Evolutionary conservation across 2,113 vertebrate genomes (phyloP), one percentile per base, ranked within the genome.

Genomic region (Cisticola juncidis): DNA sequence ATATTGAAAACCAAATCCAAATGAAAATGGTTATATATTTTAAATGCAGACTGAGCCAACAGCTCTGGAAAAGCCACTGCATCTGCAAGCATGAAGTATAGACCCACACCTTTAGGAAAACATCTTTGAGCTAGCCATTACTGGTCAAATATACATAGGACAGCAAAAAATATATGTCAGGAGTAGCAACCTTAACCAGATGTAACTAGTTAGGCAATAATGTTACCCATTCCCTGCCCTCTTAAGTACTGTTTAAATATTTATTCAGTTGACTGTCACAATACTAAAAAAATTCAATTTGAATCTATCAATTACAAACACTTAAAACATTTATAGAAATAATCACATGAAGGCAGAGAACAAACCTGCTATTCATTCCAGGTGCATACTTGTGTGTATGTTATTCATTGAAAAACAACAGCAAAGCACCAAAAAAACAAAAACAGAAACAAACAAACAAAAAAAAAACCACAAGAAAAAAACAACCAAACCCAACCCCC

Each of bases 121-220:
- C 12, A 42, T 18, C 18, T 17, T 35, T 1, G 2, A 90, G 14
- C 31, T 54, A n/a, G 53, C 40, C 0, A 0, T 53, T 61, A 24
- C 18, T 47, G 33, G 20, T 62, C 29, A 92, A 50, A 51, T 29
- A 51, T 2, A 68, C 5, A 1, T 2, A 62, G 14, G 81, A 44
- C 11, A 50, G n/a, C 69, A 81, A 47, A 47, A 77, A 36, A 36
- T 29, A 18, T 10, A 40, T 3, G 8, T 62, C 57, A 64, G 57
- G 19, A 79, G n/a, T n/a, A 83, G 66, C 44, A 76, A 58, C 35
- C 24, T 38, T 69, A 36, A 62, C n/a, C 8, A 8, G 16, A n/a
- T 14, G 1, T 66, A 81, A 68, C 61, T 64, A 57, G 23, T 42
- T 74, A 48, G 20, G 53, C 33, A 57, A 15, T 31, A 53, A 29